phyloP scores from a whole-genome alignment of 1,140 invertebrate species.

The Rhyacophila brunnea region DNA sequence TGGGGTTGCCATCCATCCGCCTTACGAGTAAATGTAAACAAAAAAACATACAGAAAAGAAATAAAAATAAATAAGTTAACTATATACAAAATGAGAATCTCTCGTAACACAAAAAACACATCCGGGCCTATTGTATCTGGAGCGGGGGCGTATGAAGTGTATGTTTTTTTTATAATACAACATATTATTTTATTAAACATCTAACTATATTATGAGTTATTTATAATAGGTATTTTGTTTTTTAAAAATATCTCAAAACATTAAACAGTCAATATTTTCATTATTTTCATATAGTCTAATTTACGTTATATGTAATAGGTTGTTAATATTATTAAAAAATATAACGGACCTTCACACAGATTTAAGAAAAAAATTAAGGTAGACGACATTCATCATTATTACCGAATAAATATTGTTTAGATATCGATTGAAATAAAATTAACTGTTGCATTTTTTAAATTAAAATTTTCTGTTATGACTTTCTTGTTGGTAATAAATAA shows the following conservation, averaged over 20 bases:
- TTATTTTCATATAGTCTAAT: conserved; percentile 19
- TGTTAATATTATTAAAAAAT: background rate
- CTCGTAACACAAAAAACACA: conserved; percentile 1
- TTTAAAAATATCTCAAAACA: conserved; percentile 22
- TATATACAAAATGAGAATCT: conserved; percentile 21
- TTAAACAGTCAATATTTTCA: conserved; percentile 27
- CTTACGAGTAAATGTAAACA: background rate
- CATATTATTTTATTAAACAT: conserved; percentile 10
- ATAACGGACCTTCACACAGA: background rate
- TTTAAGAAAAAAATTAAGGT: no score
- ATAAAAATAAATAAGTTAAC: conserved; percentile 26
- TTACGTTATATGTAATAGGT: conserved; percentile 10
- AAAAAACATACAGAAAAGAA: conserved; percentile 6
- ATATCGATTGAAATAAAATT: no score
- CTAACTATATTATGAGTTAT: conserved; percentile 9
- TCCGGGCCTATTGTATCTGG: background rate
- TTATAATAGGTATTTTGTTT: conserved; percentile 9
- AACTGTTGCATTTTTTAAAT: no score
- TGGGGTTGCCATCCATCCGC: background rate
- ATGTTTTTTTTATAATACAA: no score
- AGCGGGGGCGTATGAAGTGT: background rate
- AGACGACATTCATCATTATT: no score
- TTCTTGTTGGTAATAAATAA: no score
- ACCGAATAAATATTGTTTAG: no score
- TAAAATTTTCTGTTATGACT: background rate